Evolutionary conservation across 2,797 vertebrate species (phyloP).

Genomic region (Odontamblyopus lacepedii): DNA sequence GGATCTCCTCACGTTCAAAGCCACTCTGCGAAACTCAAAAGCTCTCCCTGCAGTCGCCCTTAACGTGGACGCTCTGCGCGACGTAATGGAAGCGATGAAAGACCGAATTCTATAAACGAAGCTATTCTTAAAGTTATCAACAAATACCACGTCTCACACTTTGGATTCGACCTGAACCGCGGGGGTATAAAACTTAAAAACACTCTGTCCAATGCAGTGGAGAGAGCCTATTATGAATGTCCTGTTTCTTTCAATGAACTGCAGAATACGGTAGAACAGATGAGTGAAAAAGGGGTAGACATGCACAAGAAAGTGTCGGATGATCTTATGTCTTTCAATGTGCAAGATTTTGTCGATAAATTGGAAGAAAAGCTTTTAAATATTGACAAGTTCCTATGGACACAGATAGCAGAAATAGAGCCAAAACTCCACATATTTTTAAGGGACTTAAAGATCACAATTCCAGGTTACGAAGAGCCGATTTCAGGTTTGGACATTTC

Average conservation of each 20-base stretch:
- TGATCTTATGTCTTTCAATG: slow-evolving; percentile 51
- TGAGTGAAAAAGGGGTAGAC: slow-evolving; percentile 64
- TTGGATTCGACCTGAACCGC: slow-evolving; percentile 82
- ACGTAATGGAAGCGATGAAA: slow-evolving; percentile 79
- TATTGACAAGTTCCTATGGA: slow-evolving; percentile 59
- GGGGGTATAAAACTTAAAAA: slow-evolving; percentile 79
- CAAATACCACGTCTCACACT: slow-evolving; percentile 84
- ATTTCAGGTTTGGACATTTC: slow-evolving; percentile 78
- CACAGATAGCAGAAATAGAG: slow-evolving; percentile 57
- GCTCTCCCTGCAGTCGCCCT: slow-evolving; percentile 80
- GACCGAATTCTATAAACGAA: slow-evolving; percentile 74
- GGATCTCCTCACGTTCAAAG: slow-evolving; percentile 78
- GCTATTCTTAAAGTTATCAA: slow-evolving; percentile 81
- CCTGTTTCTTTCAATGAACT: slow-evolving; percentile 59
- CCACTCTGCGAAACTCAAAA: slow-evolving; percentile 74
- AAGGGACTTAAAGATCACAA: slow-evolving; percentile 73
- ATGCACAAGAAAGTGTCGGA: slow-evolving; percentile 72
- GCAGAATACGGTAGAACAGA: slow-evolving; percentile 63
- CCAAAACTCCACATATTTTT: slow-evolving; percentile 76
- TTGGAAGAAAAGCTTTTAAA: slow-evolving; percentile 47
- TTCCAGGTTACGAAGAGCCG: slow-evolving; percentile 75
- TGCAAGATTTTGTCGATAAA: slow-evolving; percentile 55
- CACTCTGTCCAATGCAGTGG: slow-evolving; percentile 71
- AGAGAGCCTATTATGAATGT: slow-evolving; percentile 70
- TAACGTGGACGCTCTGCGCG: slow-evolving; percentile 76